Evolutionary conservation across 2,113 vertebrate species (phyloP).

Genomic region (Sisor rabdophorus): DNA sequence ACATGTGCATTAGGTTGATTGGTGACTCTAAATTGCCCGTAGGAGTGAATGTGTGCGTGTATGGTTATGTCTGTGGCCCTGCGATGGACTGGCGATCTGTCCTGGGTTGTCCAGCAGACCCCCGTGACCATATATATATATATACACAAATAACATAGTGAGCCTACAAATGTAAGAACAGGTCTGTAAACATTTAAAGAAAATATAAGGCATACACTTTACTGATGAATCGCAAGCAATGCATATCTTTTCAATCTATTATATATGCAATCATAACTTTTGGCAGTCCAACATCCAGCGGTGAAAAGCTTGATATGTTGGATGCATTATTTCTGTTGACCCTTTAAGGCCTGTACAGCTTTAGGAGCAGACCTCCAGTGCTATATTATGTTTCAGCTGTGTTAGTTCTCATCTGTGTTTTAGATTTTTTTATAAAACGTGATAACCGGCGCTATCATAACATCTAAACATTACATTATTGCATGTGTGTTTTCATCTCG

Average conservation of each 20-base stretch:
- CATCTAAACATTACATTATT: constrained; percentile 22
- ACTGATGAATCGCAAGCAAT: background rate
- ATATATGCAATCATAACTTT: background rate
- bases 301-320: background rate
- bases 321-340: background rate
- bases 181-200: background rate
- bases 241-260: background rate
- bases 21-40: no score
- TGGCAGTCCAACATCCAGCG: background rate
- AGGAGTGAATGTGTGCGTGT: no score
- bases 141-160: no score
- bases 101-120: no score
- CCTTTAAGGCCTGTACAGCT: background rate
- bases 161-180: background rate
- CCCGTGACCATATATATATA: no score
- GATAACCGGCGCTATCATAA: constrained; percentile 17
- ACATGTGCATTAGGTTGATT: no score
- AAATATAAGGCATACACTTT: background rate
- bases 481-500: constrained; percentile 28
- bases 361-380: background rate
- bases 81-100: no score
- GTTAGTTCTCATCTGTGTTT: constrained; percentile 4
- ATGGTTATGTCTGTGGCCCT: no score
- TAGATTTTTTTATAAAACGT: constrained; percentile 20
- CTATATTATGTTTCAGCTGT: no score